Percentiles rank a stretch among this genome's conserved stretches.
phyloP scores from a whole-genome alignment of 2,888 invertebrate species.

The Phaonia tiefii region DNA sequence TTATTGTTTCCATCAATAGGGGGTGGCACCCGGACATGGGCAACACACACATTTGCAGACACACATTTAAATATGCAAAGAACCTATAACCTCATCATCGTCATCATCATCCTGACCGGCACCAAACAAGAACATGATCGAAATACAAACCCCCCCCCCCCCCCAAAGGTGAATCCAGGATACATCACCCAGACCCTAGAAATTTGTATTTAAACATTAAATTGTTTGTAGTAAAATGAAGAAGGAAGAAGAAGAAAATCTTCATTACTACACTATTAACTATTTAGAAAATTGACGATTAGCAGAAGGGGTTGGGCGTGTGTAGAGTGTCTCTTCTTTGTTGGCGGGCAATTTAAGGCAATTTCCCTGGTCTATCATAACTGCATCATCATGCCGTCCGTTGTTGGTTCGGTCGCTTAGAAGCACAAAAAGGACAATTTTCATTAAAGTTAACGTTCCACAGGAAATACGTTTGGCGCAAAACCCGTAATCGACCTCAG shows the following conservation, averaged over 20 bases:
- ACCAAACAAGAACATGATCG: not conserved
- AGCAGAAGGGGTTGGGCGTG: not conserved
- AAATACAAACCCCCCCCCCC: no score
- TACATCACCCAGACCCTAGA: not conserved
- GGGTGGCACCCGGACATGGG: conserved; percentile 52
- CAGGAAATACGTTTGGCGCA: conserved; percentile 34
- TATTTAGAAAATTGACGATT: conserved; percentile 12
- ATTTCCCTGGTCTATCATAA: conserved; percentile 56
- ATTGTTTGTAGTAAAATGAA: not conserved
- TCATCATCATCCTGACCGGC: not conserved
- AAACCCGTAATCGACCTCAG: conserved; percentile 69
- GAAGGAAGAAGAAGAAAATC: not conserved
- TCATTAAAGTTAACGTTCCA: conserved; percentile 54
- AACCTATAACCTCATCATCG: conserved; percentile 5
- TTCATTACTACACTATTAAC: not conserved
- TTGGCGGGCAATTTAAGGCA: conserved; percentile 39
- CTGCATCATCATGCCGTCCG: conserved; percentile 34
- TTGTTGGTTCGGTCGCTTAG: conserved; percentile 19
- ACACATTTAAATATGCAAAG: not conserved
- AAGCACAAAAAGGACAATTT: conserved; percentile 49
- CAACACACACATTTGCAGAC: not conserved
- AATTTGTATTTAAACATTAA: conserved; percentile 20
- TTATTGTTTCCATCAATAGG: conserved; percentile 64
- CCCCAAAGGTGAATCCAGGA: not conserved
- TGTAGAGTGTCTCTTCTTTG: not conserved